Conservation (phyloP, 2,888 invertebrate species). For the Piscicola geometra region DNA sequence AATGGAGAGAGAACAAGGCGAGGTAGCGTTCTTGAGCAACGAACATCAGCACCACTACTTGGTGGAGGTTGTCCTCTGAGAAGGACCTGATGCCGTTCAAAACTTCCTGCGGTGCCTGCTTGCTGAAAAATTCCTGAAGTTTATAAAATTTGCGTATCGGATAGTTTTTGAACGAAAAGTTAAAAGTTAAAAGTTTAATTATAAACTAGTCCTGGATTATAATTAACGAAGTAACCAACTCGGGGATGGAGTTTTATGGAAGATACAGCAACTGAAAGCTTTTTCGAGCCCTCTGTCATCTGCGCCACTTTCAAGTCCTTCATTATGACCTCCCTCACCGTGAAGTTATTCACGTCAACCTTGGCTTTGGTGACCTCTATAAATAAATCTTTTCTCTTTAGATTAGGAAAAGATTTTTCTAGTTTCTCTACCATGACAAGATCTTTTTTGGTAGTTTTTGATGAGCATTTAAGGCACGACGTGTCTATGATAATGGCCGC, state of each 20-base stretch:
- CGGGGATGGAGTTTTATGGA: not conserved
- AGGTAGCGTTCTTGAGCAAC: slow-evolving; percentile 3
- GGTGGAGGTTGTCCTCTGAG: not conserved
- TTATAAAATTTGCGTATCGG: no score
- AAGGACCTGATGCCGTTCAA: not conserved
- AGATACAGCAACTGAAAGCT: not conserved
- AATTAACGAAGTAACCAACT: no score
- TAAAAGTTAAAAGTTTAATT: no score
- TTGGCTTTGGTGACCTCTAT: slow-evolving; percentile 64
- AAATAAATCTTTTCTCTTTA: slow-evolving; percentile 59
- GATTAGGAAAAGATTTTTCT: slow-evolving; percentile 46
- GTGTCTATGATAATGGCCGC: slow-evolving; percentile 77
- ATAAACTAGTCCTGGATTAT: no score
- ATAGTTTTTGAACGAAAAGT: no score
- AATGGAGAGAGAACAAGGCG: slow-evolving; percentile 1
- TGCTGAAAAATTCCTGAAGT: slow-evolving; percentile 23
- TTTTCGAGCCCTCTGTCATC: not conserved
- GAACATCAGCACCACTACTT: slow-evolving; percentile 10
- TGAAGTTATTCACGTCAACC: slow-evolving; percentile 62
- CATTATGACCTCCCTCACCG: not conserved
- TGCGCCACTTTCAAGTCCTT: slow-evolving; percentile 8
- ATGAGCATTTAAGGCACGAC: slow-evolving; percentile 67
- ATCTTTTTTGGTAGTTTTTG: slow-evolving; percentile 68
- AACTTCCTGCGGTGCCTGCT: not conserved
- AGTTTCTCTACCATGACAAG: slow-evolving; percentile 61